Percentiles rank a stretch among this genome's conserved stretches.
These are phyloP conservation scores for Gymnorhina tibicen DNA, from an alignment of 2,113 vertebrate species.

Conservation along the genomic window DNA sequence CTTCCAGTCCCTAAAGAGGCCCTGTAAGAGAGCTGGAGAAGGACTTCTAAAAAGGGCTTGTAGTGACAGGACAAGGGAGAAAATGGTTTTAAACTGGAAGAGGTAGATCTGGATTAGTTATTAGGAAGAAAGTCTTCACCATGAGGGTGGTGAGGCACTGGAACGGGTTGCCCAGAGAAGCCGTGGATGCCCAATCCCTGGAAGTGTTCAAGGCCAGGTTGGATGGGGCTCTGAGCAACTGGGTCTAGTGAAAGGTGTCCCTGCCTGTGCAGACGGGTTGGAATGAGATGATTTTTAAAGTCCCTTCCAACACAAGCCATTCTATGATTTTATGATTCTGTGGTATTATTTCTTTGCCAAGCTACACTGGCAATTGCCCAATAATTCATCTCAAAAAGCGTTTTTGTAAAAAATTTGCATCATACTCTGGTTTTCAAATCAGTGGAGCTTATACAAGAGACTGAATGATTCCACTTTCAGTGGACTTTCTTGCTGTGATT, in stretches of 20 bases:
- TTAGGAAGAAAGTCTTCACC: background rate
- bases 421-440: background rate
- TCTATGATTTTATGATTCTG: background rate
- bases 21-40: background rate
- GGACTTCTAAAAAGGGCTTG: background rate
- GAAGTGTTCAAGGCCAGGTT: background rate
- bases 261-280: background rate
- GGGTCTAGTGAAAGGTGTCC: background rate
- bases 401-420: background rate
- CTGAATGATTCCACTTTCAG: background rate
- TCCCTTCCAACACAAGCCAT: background rate
- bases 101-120: background rate
- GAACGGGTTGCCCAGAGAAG: background rate
- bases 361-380: background rate
- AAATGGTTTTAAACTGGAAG: background rate
- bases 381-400: background rate
- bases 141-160: background rate
- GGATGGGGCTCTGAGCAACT: background rate
- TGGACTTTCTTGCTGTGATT: background rate
- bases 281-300: background rate
- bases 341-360: background rate
- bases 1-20: background rate
- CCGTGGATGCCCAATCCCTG: background rate
- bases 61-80: background rate
- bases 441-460: background rate